A percentile compares a stretch with the other conserved stretches of the same genome.
These are phyloP conservation scores for Aphelenchoides fujianensis DNA, from an alignment of 1,140 invertebrate genomes.

Conservation along the genomic window DNA sequence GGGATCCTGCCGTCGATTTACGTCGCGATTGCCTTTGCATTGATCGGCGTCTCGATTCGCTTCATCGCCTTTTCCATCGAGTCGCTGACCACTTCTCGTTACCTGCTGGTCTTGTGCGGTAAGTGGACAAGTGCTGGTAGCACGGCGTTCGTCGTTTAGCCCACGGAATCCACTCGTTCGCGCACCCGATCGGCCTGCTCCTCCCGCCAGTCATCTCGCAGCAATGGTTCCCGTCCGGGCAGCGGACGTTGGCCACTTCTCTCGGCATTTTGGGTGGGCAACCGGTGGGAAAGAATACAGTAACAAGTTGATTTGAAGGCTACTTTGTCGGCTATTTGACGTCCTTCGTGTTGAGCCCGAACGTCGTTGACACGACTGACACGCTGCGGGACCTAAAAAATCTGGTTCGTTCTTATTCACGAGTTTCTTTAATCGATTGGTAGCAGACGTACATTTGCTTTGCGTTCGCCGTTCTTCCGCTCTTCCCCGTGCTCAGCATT, in stretches of 20 bases:
- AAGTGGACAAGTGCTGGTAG: background rate
- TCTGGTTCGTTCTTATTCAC: constrained; percentile 8
- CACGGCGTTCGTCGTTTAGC: background rate
- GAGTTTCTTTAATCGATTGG: no score
- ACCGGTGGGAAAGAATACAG: no score
- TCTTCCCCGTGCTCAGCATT: background rate
- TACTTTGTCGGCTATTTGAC: constrained; percentile 10
- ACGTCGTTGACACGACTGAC: background rate
- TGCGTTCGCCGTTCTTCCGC: constrained; percentile 6
- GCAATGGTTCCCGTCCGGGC: constrained; percentile 5
- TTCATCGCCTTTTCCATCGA: background rate
- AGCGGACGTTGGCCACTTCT: constrained; percentile 17
- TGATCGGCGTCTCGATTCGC: constrained; percentile 3
- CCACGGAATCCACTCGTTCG: background rate
- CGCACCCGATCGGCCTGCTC: constrained; percentile 12
- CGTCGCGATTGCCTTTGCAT: background rate
- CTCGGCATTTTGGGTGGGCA: background rate
- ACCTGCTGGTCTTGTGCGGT: constrained; percentile 3
- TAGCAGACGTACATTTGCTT: background rate
- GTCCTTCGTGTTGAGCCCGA: background rate
- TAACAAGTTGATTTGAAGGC: background rate
- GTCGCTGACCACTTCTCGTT: background rate
- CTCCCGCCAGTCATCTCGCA: constrained; percentile 7
- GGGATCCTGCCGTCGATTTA: constrained; percentile 10
- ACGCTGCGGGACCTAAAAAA: background rate